A percentile compares a stretch with the other conserved stretches of the same genome.
Conservation (phyloP, 1,140 invertebrate genomes). For the Batillaria attramentaria region DNA sequence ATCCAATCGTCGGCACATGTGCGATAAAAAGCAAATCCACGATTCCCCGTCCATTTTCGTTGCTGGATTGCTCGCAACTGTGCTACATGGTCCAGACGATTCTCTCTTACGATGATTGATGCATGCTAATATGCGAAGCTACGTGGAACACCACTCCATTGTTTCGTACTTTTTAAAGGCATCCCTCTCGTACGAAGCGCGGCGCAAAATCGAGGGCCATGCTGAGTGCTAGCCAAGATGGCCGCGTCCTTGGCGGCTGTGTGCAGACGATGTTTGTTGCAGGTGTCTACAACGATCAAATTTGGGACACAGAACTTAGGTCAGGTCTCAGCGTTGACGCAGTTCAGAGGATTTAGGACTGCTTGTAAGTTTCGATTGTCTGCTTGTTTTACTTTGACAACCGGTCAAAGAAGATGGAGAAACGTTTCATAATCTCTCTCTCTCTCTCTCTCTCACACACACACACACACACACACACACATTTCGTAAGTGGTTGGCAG, state of each 20-base stretch:
- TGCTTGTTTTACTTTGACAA: too few relatives aligned
- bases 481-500: too few relatives aligned
- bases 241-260: slow-evolving; percentile 49
- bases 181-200: slow-evolving; percentile 10
- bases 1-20: slow-evolving; percentile 45
- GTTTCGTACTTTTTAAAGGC: slow-evolving; percentile 41
- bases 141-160: slow-evolving; percentile 15
- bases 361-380: not conserved
- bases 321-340: too few relatives aligned
- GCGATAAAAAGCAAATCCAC: slow-evolving; percentile 41
- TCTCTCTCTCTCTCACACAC: too few relatives aligned
- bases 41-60: slow-evolving; percentile 40
- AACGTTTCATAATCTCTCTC: too few relatives aligned
- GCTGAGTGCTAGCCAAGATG: slow-evolving; percentile 44
- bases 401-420: too few relatives aligned
- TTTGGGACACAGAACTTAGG: not conserved
- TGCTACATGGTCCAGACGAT: slow-evolving; percentile 24
- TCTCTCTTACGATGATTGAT: slow-evolving; percentile 41
- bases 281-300: not conserved
- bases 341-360: slow-evolving; percentile 19
- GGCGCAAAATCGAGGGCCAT: slow-evolving; percentile 12
- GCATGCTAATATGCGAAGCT: slow-evolving; percentile 53
- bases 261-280: slow-evolving; percentile 36
- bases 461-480: too few relatives aligned
- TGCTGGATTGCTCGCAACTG: slow-evolving; percentile 9